A percentile compares a stretch with the other conserved stretches of the same genome.
Conservation (phyloP, 2,113 vertebrate species). For the Anhinga anhinga region DNA sequence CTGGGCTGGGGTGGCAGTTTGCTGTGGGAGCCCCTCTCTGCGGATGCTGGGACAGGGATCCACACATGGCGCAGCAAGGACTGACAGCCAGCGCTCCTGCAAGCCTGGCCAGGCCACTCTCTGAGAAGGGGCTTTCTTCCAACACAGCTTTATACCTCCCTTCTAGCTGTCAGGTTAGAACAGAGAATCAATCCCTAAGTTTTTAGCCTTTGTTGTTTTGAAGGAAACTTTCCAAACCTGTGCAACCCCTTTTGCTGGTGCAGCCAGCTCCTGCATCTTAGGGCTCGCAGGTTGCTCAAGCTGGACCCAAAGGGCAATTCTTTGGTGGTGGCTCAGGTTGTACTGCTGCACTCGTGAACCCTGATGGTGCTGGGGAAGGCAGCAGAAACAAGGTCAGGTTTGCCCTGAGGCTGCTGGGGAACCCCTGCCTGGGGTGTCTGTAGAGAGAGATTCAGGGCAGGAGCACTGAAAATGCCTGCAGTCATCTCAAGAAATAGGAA, state of each 20-base stretch:
- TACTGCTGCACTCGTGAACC: neutral
- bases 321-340: neutral
- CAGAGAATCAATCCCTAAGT: neutral
- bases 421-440: neutral
- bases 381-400: neutral
- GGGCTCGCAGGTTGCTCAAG: neutral
- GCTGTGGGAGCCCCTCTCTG: neutral
- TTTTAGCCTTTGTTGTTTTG: neutral
- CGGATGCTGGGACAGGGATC: neutral
- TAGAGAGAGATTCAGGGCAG: neutral
- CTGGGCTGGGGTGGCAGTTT: neutral
- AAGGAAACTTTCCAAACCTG: neutral
- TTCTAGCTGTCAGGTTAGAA: neutral
- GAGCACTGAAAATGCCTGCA: neutral
- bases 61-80: accelerated
- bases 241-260: neutral
- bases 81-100: accelerated
- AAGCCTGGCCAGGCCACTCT: neutral
- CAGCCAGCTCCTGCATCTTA: neutral
- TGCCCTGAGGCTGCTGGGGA: neutral
- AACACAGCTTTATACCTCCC: neutral
- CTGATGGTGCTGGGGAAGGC: neutral
- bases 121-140: neutral
- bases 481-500: neutral
- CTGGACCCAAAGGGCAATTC: neutral